phyloP scores from a whole-genome alignment of 2,113 vertebrate genomes.

The Pelodiscus sinensis region DNA sequence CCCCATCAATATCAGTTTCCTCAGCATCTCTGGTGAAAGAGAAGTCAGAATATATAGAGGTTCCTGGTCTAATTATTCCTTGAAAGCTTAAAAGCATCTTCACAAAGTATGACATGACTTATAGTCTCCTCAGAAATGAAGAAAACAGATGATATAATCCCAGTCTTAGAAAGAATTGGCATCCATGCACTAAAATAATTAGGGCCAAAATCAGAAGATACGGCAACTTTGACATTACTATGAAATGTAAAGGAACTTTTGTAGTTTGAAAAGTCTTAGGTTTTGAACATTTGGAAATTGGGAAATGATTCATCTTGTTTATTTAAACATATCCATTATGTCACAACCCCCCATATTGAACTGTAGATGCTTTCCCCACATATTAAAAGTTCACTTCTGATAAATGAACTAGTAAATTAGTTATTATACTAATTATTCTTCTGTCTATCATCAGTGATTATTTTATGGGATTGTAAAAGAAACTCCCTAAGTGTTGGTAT shows the following conservation, averaged over 20 bases:
- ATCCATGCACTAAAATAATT: background rate
- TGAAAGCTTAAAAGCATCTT: conserved; percentile 23
- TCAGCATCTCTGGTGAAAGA: background rate
- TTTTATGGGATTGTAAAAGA: background rate
- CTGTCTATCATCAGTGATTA: background rate
- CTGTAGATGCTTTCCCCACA: background rate
- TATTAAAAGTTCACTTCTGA: background rate
- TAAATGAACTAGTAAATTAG: background rate
- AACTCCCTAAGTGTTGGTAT: background rate
- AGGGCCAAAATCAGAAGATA: conserved; percentile 5
- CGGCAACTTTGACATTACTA: background rate
- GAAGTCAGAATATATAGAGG: background rate
- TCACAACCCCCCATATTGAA: fast-evolving
- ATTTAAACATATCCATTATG: background rate
- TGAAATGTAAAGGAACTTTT: background rate
- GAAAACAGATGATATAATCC: background rate
- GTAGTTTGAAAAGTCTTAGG: background rate
- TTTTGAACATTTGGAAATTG: background rate
- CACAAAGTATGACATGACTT: background rate
- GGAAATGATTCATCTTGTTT: conserved; percentile 1
- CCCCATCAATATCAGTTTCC: background rate
- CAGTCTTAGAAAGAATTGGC: background rate
- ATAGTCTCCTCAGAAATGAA: background rate
- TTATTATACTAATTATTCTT: background rate
- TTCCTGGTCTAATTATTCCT: conserved; percentile 20